phyloP scores from a whole-genome alignment of 1,140 invertebrate species.

The Streblospio benedicti region DNA sequence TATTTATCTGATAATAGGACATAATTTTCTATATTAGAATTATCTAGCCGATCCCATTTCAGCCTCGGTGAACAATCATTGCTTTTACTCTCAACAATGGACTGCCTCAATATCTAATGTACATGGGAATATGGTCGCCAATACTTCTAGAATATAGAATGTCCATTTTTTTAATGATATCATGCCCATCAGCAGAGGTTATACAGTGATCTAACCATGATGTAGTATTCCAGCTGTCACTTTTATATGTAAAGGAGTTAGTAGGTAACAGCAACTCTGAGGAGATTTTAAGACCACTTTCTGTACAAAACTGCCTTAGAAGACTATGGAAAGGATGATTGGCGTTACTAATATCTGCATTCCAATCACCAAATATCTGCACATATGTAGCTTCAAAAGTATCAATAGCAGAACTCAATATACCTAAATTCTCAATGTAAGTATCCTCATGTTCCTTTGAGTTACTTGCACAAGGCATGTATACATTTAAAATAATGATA shows the following conservation, averaged over 20 bases:
- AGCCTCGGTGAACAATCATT: no score
- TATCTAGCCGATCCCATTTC: no score
- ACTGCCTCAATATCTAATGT: no score
- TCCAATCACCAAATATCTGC: neutral
- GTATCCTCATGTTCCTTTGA: neutral
- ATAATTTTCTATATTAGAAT: no score
- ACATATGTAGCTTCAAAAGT: neutral
- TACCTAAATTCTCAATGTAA: neutral
- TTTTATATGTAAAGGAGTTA: slow-evolving; percentile 6
- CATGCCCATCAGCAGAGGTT: neutral
- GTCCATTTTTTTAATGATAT: slow-evolving; percentile 3
- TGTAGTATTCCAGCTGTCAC: neutral
- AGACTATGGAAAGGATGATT: neutral
- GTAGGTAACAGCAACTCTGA: neutral
- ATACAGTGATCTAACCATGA: slow-evolving; percentile 1
- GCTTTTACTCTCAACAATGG: no score
- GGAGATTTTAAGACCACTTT: neutral
- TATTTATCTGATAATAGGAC: no score
- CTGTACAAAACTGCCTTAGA: neutral
- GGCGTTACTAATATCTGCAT: slow-evolving; percentile 3
- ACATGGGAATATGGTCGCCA: neutral
- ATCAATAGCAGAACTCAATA: neutral
- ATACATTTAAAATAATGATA: neutral
- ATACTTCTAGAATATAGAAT: neutral
- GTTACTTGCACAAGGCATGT: slow-evolving; percentile 5